These are phyloP conservation scores for Scaptomyza parva DNA, from an alignment of 2,888 invertebrate species.

Conservation along the genomic window DNA sequence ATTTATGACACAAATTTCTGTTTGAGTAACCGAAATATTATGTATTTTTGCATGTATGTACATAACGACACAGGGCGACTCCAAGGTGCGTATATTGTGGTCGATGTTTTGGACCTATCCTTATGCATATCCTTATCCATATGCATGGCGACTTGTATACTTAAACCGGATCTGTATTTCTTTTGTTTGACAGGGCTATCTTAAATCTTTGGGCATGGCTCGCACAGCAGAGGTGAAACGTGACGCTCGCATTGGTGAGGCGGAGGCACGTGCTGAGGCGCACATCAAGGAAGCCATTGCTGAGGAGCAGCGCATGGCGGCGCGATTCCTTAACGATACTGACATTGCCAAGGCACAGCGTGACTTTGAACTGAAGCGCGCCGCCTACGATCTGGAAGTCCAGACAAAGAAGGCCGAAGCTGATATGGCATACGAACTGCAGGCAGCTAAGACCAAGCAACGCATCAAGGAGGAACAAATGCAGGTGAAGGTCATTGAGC, in stretches of 20 bases:
- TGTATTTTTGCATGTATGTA: constrained; percentile 79
- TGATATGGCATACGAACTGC: constrained; percentile 96
- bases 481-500: constrained; percentile 97
- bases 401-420: constrained; percentile 95
- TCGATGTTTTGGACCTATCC: constrained; percentile 29
- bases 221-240: constrained; percentile 97
- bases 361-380: constrained; percentile 98
- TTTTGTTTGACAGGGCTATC: constrained; percentile 86
- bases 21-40: constrained; percentile 71
- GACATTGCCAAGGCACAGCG: constrained; percentile 98
- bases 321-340: constrained; percentile 96
- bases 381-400: constrained; percentile 98
- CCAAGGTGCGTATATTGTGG: constrained; percentile 82
- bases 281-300: constrained; percentile 92
- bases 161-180: neutral
- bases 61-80: constrained; percentile 81
- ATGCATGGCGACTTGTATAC: neutral
- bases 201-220: constrained; percentile 97
- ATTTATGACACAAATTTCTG: constrained; percentile 18
- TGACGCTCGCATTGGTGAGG: constrained; percentile 98
- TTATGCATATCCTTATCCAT: neutral
- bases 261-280: constrained; percentile 96
- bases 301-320: constrained; percentile 97
- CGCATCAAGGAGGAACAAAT: constrained; percentile 98
- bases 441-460: constrained; percentile 98